Percentiles rank a stretch among this genome's conserved stretches.
Evolutionary conservation across 2,113 vertebrate species (phyloP).

Genomic region (Dolichallabes microphthalmus): DNA sequence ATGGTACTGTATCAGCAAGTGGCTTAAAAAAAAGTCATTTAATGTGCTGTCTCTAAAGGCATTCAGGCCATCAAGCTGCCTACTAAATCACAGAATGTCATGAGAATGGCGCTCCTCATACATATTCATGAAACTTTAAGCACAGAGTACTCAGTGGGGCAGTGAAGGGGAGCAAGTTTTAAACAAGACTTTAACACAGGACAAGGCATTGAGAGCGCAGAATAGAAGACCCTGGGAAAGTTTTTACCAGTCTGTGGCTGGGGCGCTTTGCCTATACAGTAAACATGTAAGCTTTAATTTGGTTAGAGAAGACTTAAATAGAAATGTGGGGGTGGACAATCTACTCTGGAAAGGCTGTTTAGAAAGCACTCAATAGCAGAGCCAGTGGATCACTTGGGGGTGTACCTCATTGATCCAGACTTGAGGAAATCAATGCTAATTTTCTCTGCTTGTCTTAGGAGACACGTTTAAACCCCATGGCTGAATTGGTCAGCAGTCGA

Average conservation of each 20-base stretch:
- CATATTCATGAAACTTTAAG: slow-evolving; percentile 47
- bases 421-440: slow-evolving; percentile 52
- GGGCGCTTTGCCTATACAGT: slow-evolving; percentile 20
- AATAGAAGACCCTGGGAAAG: slow-evolving; percentile 51
- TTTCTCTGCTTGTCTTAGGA: slow-evolving; percentile 44
- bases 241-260: slow-evolving; percentile 5
- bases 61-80: slow-evolving; percentile 28
- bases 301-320: slow-evolving; percentile 40
- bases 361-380: slow-evolving; percentile 15
- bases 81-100: slow-evolving; percentile 40
- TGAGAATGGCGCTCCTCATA: slow-evolving; percentile 40
- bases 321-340: slow-evolving; percentile 30
- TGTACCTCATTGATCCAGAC: slow-evolving; percentile 44
- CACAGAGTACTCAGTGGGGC: not conserved
- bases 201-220: slow-evolving; percentile 45
- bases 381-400: slow-evolving; percentile 27
- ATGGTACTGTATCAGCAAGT: not conserved
- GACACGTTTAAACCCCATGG: slow-evolving; percentile 21
- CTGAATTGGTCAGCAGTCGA: slow-evolving; percentile 3
- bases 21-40: slow-evolving; percentile 12
- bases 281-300: slow-evolving; percentile 32
- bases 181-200: slow-evolving; percentile 17
- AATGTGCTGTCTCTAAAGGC: slow-evolving; percentile 9
- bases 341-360: slow-evolving; percentile 16
- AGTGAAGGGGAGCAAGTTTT: slow-evolving; percentile 21